phyloP scores from a whole-genome alignment of 2,888 invertebrate species.

The Alitta virens region DNA sequence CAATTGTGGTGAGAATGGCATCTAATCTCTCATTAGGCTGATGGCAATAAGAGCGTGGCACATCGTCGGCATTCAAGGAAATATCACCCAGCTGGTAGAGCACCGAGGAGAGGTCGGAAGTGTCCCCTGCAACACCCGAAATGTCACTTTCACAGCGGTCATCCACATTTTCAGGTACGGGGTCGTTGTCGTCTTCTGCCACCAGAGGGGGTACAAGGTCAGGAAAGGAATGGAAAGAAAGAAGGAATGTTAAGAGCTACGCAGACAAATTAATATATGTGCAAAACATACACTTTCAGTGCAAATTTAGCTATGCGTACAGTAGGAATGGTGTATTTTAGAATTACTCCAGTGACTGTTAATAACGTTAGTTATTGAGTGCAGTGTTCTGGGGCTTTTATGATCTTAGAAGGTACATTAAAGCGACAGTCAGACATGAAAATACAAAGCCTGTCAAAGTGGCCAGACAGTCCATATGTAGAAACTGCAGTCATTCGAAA shows the following conservation, averaged over 20 bases:
- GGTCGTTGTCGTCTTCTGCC: constrained; percentile 21
- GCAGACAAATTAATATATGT: neutral
- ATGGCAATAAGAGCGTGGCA: constrained; percentile 25
- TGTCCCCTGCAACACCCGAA: constrained; percentile 28
- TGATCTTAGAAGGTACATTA: too few species aligned
- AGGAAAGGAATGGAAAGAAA: constrained; percentile 1
- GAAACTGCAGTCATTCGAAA: too few species aligned
- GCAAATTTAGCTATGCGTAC: neutral
- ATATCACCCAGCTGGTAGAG: constrained; percentile 17
- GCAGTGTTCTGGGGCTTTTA: too few species aligned
- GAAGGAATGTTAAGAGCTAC: neutral
- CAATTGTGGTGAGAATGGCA: constrained; percentile 15
- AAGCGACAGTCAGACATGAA: too few species aligned
- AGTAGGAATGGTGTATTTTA: neutral
- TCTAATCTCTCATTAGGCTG: constrained; percentile 25
- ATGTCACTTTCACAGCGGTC: constrained; percentile 33
- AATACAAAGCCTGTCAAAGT: too few species aligned
- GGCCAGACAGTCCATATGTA: too few species aligned
- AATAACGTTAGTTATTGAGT: too few species aligned
- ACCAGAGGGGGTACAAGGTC: neutral
- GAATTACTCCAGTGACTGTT: too few species aligned
- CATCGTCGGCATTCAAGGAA: constrained; percentile 16
- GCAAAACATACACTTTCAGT: neutral
- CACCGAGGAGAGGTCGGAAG: constrained; percentile 18
- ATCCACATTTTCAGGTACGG: constrained; percentile 24